Base-by-base conservation (phyloP, 2,888 invertebrate genomes). In the Mylabris sibirica region DNA sequence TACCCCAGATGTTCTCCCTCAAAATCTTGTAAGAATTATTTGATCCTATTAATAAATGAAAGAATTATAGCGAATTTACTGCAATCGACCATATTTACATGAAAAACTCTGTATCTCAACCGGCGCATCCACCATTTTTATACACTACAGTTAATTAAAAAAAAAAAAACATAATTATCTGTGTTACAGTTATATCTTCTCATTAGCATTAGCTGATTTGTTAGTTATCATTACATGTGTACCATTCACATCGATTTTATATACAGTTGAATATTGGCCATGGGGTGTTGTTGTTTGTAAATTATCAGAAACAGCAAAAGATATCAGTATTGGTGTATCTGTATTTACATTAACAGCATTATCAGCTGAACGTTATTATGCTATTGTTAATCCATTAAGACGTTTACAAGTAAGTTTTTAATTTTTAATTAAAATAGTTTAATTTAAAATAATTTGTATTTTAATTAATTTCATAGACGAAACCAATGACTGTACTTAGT, bases 261-360 rank as follows among this genome's bases (percentile, higher is more conserved):
- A 96, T 86, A 93, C 95, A 0, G 86, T 95, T 72, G 93, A 93
- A 73, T 92, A 92, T 0, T 97, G 96, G 95, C 96, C 96, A 0
- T 97, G 93, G 89, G 97, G 97, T 2, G 88, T 88, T 63, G 86
- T 91, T 0, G 89, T 96, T 20, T 97, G 95, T 83, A 91, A 91
- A 66, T 83, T 92, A 26, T 94, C 94, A 1, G 96, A 97, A 83
- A 93, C 92, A 59, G 91, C 93, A 63, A 95, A 95, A 81, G 95
- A 96, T 78, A 89, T 97, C 75, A 96, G 96, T 64, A 92, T 96
- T 66, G 97, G 97, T 0, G 97, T 97, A 0, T 96, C 96, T 0
- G 96, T 97, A 0, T 97, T 97, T 83, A 97, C 97, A 0, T 86
- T 97, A 74, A 96, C 96, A 0, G 96, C 96, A 0, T 86, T 97